These are phyloP conservation scores for Porites lutea DNA, from an alignment of 64 coral and sea anemone species.

Conservation along the genomic window DNA sequence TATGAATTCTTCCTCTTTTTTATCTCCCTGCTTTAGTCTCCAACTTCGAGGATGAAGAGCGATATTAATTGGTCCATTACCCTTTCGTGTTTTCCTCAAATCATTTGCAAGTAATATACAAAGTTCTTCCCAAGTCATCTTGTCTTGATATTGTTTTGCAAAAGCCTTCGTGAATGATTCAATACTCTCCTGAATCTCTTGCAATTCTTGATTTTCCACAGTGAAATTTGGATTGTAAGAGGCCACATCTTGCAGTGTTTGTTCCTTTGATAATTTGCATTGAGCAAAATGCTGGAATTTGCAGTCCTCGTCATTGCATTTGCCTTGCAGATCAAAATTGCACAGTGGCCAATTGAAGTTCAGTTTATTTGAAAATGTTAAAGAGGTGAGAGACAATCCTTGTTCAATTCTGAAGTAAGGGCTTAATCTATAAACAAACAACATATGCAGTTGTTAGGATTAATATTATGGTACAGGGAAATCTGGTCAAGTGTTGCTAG, in stretches of 20 bases:
- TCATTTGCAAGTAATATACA: slow-evolving; percentile 81
- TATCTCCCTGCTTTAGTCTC: neutral
- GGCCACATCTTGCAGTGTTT: slow-evolving; percentile 67
- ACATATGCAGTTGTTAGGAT: neutral
- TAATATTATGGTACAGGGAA: no score
- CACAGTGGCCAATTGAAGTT: slow-evolving; percentile 54
- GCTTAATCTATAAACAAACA: slow-evolving; percentile 64
- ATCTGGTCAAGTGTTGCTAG: no score
- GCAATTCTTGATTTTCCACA: neutral
- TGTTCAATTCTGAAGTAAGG: slow-evolving; percentile 84
- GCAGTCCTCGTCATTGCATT: slow-evolving; percentile 93
- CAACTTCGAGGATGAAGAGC: slow-evolving; percentile 11
- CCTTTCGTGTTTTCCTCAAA: slow-evolving; percentile 59
- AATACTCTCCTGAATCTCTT: slow-evolving; percentile 26
- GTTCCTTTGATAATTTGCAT: slow-evolving; percentile 53
- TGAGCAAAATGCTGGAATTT: slow-evolving; percentile 62
- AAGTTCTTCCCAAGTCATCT: slow-evolving; percentile 82
- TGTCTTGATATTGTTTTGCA: slow-evolving; percentile 72
- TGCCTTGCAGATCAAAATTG: slow-evolving; percentile 82
- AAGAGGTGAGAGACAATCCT: slow-evolving; percentile 70
- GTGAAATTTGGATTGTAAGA: slow-evolving; percentile 19
- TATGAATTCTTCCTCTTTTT: slow-evolving; percentile 31
- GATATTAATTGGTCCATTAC: slow-evolving; percentile 57
- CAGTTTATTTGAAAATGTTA: slow-evolving; percentile 73
- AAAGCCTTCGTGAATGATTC: slow-evolving; percentile 57